Evolutionary conservation across 2,888 invertebrate genomes (phyloP).

Genomic region (Charanyca ferruginea): DNA sequence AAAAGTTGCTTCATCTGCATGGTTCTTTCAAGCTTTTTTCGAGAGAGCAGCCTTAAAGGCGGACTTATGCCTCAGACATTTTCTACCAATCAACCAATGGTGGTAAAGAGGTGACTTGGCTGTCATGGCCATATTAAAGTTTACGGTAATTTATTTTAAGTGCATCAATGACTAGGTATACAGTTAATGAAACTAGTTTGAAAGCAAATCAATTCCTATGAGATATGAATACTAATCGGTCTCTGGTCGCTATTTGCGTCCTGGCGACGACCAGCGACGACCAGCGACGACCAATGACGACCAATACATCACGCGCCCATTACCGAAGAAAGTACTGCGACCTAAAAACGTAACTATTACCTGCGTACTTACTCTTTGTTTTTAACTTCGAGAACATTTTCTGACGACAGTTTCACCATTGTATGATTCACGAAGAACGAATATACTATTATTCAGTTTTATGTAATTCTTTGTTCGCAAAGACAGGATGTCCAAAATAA

Average conservation of each 20-base stretch:
- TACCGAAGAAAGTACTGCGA: constrained; percentile 46
- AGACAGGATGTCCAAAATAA: too few species aligned
- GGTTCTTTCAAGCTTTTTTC: too few species aligned
- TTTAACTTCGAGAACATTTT: constrained; percentile 22
- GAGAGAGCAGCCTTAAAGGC: too few species aligned
- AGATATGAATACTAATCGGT: constrained; percentile 9
- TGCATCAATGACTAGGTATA: not conserved
- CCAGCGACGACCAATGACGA: too few species aligned
- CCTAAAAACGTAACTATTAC: constrained; percentile 33
- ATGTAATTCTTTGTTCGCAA: too few species aligned
- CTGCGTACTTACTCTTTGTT: not conserved
- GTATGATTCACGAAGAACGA: not conserved
- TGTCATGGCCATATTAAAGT: not conserved
- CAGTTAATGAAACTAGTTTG: constrained; percentile 14
- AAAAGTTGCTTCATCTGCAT: too few species aligned
- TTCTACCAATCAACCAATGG: too few species aligned
- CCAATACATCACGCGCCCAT: constrained; percentile 30
- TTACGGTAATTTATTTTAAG: not conserved
- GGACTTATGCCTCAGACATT: too few species aligned
- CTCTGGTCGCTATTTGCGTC: not conserved
- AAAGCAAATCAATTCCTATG: constrained; percentile 36
- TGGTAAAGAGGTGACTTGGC: too few species aligned
- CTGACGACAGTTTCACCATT: not conserved
- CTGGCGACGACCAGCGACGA: too few species aligned
- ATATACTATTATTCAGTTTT: too few species aligned